A percentile compares a stretch with the other conserved stretches of the same genome.
These are phyloP conservation scores for Merluccius polli DNA, from an alignment of 2,797 vertebrate genomes.

Conservation along the genomic window DNA sequence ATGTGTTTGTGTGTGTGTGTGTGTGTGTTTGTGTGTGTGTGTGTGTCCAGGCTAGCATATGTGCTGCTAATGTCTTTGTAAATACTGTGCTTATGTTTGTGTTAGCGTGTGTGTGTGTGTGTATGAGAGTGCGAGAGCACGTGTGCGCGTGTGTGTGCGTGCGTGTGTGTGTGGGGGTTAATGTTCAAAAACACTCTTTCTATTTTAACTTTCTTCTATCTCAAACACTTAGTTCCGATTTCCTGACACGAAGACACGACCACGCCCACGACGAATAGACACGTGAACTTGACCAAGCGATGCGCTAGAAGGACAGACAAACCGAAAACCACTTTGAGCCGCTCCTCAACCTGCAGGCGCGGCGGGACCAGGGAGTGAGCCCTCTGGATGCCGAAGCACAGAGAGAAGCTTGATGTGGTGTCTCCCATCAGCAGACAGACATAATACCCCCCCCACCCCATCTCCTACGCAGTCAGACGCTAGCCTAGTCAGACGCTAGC, in stretches of 20 bases:
- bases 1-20: neutral
- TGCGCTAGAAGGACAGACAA: neutral
- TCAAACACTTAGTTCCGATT: neutral
- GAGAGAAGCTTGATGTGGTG: neutral
- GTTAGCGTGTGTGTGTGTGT: slow-evolving; percentile 3
- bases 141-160: neutral
- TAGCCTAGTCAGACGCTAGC: no score
- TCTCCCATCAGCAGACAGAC: neutral
- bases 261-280: no score
- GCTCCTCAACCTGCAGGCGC: no score
- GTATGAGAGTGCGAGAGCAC: neutral
- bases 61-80: neutral
- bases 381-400: neutral
- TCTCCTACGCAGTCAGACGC: no score
- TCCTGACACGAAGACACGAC: neutral
- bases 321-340: no score
- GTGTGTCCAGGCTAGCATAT: neutral
- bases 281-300: no score
- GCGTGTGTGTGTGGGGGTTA: neutral
- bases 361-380: no score
- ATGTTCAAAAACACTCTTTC: neutral
- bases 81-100: neutral
- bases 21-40: slow-evolving; percentile 7
- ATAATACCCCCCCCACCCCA: neutral
- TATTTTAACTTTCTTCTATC: neutral